Base-by-base conservation (phyloP, 1,140 invertebrate species). In the Centruroides sculpturatus region DNA sequence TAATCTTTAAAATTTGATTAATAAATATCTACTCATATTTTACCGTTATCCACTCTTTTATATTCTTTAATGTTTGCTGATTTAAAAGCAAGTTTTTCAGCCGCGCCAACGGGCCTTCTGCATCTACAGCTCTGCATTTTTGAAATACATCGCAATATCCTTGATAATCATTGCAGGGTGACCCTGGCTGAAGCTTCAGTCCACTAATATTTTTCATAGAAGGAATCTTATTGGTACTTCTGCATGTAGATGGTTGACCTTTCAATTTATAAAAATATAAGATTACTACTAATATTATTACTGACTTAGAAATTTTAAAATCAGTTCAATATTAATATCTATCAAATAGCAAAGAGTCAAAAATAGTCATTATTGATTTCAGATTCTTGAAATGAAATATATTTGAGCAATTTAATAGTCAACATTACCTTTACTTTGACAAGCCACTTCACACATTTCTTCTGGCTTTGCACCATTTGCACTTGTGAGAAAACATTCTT, bases 101-200 rank as follows among this genome's bases (percentile, higher is more conserved):
- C 65, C 92, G 82, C 12, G 92, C 92, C 64, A 99, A 77, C 23
- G 96, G 96, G 49, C 97, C 97, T 71, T 99, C 95, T 0, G 94
- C 92, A 77, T 99, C 96, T 11, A 99, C 92, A 74, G 92, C 87
- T 65, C 95, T 81, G 74, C 95, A 98, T 71, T 92, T 92, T 77
- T 96, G 89, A 76, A 98, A 99, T 49, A 98, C 93, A 77, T 99
- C 96, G 77, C 96, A 99, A 76, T 99, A 99, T 66, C 95, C 96
- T 71, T 92, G 92, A 75, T 96, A 98, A 73, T 99, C 90, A 73
- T 98, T 95, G 73, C 96, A 99, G 0, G 95, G 94, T 8, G 78
- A 77, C 41, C 79, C 79, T 69, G 72, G 66, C 60, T 90, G 79
- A 46, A 96, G 75, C 68, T 87, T 89, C 59, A 96, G 90, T 4